Evolutionary conservation across 1,140 invertebrate genomes (phyloP).

Genomic region (Bombus terrestris): DNA sequence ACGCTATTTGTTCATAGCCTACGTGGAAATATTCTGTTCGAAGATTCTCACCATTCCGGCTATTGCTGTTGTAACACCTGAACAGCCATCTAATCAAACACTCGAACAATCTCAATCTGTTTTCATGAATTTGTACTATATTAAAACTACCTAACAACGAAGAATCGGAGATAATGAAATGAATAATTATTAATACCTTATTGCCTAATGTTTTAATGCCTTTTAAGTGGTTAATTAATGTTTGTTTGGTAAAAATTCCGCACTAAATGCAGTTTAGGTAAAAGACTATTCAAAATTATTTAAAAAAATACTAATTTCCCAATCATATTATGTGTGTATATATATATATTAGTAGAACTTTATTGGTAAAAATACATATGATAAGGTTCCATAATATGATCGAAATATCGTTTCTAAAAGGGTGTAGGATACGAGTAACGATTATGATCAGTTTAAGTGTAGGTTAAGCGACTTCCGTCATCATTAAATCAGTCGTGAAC

Average conservation of each 20-base stretch:
- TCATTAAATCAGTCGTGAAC: neutral
- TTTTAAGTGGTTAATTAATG: neutral
- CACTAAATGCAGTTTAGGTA: neutral
- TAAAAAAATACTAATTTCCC: neutral
- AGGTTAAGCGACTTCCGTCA: constrained; percentile 12
- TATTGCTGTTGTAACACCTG: neutral
- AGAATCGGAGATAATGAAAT: neutral
- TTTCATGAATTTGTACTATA: neutral
- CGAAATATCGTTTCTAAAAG: neutral
- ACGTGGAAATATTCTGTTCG: constrained; percentile 46
- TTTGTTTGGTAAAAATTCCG: neutral
- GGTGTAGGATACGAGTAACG: neutral
- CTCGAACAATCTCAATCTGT: neutral
- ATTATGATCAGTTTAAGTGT: neutral
- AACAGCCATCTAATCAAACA: neutral
- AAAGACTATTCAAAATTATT: neutral
- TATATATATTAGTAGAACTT: neutral
- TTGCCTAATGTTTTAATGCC: neutral
- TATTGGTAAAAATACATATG: neutral
- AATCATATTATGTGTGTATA: neutral
- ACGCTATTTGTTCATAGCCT: constrained; percentile 39
- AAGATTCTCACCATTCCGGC: constrained; percentile 53
- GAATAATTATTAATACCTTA: neutral
- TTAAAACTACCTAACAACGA: neutral
- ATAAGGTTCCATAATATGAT: too few relatives aligned